Base-by-base conservation (phyloP, 1,140 invertebrate species). In the Hesperophylax magnus region DNA sequence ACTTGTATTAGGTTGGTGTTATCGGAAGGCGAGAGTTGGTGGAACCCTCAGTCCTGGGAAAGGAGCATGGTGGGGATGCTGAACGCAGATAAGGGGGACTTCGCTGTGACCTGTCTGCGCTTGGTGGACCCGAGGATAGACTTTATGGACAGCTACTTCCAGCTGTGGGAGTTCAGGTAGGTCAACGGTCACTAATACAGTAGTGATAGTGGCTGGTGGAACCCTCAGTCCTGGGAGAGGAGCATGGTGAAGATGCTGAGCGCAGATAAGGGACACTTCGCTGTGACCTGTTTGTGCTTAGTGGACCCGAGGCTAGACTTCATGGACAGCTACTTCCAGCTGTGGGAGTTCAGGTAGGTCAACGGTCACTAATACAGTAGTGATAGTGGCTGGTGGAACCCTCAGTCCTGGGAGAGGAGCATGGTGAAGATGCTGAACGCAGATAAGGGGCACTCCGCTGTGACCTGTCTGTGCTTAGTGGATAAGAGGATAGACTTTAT, bases 301-400 rank as follows among this genome's bases (percentile, higher is more conserved):
- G 15, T 67, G 9, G 18, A 9, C 7, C 31, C 39, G 4, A 24
- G 77, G 47, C 2, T 27, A 17, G 39, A 61, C 27, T 54, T 8
- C 22, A 69, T 69, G 15, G 77, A 67, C 39, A 78, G 24, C 24
- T 54, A 34, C 6, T 69, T 53, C 22, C 47, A 78, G 18, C 18
- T 78, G 17, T 78, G 63, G 61, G 77, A 78, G 20, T 78, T 54
- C 31, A 78, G 77, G 77, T 77, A n/a, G n/a, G n/a, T n/a, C n/a
- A n/a, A n/a, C n/a, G n/a, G n/a, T n/a, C n/a, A n/a, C n/a, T n/a
- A n/a, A n/a, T n/a, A n/a, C n/a, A n/a, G n/a, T n/a, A n/a, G n/a
- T n/a, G n/a, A n/a, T n/a, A n/a, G n/a, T n/a, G n/a, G 69, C 18
- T 72, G 67, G 67, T 72, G 69, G 69, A 72, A 72, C 15, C 20